Percentiles rank a stretch among this genome's conserved stretches.
These are phyloP conservation scores for Hirtodrosophila trivittata DNA, from an alignment of 2,888 invertebrate species.

Conservation along the genomic window DNA sequence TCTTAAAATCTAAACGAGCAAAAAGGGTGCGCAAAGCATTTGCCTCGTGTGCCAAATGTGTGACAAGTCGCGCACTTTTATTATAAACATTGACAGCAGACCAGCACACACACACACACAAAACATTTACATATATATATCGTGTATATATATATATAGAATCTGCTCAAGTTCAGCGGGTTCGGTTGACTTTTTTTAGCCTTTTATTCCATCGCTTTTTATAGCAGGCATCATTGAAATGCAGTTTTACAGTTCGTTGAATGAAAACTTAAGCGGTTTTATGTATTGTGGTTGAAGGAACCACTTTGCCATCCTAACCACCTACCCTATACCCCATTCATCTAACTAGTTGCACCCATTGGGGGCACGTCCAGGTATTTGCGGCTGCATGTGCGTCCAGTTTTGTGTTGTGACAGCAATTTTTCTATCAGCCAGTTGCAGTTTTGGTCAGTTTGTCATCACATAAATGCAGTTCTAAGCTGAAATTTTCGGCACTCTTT, in stretches of 20 bases:
- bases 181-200: conserved; percentile 11
- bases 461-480: conserved; percentile 71
- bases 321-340: neutral
- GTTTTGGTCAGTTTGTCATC: conserved; percentile 72
- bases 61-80: conserved; percentile 72
- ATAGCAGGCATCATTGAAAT: conserved; percentile 60
- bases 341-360: neutral
- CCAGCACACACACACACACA: conserved; percentile 4
- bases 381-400: conserved; percentile 33
- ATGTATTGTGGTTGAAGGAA: conserved; percentile 44
- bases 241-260: conserved; percentile 74
- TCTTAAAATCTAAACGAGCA: conserved; percentile 72
- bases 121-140: neutral
- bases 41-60: conserved; percentile 57
- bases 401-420: conserved; percentile 75
- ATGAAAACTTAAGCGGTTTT: conserved; percentile 77
- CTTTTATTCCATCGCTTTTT: conserved; percentile 13
- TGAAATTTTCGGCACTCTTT: conserved; percentile 42
- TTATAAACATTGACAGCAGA: conserved; percentile 61
- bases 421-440: conserved; percentile 59
- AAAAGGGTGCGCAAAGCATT: conserved; percentile 39
- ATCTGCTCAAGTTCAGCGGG: conserved; percentile 45
- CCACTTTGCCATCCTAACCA: conserved; percentile 17
- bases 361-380: conserved; percentile 23
- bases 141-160: too few relatives aligned